phyloP scores from a whole-genome alignment of 1,140 invertebrate genomes.

The Dufourea novaeangliae region DNA sequence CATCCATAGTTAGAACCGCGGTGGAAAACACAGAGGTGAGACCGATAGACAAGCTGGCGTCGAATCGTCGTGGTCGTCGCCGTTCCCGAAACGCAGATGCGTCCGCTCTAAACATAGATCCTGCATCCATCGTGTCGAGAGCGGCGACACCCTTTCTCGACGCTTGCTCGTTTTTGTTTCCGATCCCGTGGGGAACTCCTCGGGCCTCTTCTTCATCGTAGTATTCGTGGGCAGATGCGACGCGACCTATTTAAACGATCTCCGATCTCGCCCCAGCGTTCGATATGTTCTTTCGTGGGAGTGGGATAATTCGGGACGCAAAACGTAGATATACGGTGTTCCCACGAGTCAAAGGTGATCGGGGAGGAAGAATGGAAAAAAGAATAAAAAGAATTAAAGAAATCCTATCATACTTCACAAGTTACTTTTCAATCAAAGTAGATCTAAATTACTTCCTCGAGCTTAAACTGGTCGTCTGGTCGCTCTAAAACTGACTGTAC shows the following conservation, averaged over 20 bases:
- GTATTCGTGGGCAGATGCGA: background rate
- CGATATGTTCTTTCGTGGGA: too few species aligned
- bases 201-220: background rate
- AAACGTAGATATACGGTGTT: too few species aligned
- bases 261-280: background rate
- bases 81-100: conserved; percentile 27
- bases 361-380: too few species aligned
- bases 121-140: background rate
- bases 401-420: too few species aligned
- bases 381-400: too few species aligned
- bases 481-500: too few species aligned
- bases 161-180: conserved; percentile 6
- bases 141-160: conserved; percentile 13
- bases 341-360: too few species aligned
- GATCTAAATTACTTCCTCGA: too few species aligned
- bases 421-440: too few species aligned
- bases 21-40: background rate
- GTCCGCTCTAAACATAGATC: conserved; percentile 21
- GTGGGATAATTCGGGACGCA: too few species aligned
- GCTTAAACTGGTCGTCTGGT: too few species aligned
- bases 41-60: conserved; percentile 14
- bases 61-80: background rate
- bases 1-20: background rate
- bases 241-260: background rate
- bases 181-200: background rate